These are phyloP conservation scores for Cryptocheilus praepositus DNA, from an alignment of 2,888 invertebrate species.

Conservation along the genomic window DNA sequence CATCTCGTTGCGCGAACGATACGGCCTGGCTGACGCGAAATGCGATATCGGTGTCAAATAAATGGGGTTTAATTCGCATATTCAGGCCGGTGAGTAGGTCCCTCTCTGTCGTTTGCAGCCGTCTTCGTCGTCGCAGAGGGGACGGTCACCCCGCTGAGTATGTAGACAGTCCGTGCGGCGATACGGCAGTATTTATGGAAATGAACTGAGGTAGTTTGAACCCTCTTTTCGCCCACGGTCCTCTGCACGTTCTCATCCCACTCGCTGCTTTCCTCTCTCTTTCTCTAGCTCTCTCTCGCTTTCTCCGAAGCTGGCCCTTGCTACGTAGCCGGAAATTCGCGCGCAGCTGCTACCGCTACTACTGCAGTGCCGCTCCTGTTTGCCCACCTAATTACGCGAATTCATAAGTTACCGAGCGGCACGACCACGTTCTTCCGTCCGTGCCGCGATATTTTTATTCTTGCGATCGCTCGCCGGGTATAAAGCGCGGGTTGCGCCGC, in stretches of 20 bases:
- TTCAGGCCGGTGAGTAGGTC: constrained; percentile 34
- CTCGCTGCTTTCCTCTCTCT: constrained; percentile 14
- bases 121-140: constrained; percentile 1
- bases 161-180: constrained; percentile 52
- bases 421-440: constrained; percentile 24
- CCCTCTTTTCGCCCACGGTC: constrained; percentile 48
- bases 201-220: constrained; percentile 67
- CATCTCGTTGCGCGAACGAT: constrained; percentile 16
- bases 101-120: constrained; percentile 6
- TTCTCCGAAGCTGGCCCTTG: constrained; percentile 18
- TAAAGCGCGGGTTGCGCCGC: constrained; percentile 8
- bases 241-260: constrained; percentile 10
- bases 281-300: constrained; percentile 30
- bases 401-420: constrained; percentile 63
- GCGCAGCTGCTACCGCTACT: constrained; percentile 44
- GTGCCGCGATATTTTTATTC: constrained; percentile 50
- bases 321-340: constrained; percentile 39
- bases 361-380: constrained; percentile 49
- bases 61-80: constrained; percentile 56
- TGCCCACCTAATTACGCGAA: constrained; percentile 69
- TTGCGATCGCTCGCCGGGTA: constrained; percentile 48
- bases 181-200: constrained; percentile 67
- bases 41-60: constrained; percentile 59
- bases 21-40: constrained; percentile 35
- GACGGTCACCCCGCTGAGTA: constrained; percentile 36